These are phyloP conservation scores for Siphlonurus alternatus DNA, from an alignment of 2,888 invertebrate species.

Conservation along the genomic window DNA sequence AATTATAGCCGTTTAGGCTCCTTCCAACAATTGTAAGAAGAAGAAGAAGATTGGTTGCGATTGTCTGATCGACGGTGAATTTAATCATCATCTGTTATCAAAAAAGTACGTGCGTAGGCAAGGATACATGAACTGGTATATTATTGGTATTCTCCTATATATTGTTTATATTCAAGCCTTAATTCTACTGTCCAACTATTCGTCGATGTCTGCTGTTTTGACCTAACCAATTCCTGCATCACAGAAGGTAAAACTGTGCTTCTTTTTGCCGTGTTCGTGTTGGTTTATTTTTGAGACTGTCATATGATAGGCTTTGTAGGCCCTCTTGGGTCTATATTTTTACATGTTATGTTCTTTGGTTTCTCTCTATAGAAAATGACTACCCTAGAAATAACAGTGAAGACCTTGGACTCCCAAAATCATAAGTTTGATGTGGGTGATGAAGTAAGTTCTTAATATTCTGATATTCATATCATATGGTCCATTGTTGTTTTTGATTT, in stretches of 20 bases:
- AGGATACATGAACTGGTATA: not conserved
- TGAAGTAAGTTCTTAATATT: constrained; percentile 46
- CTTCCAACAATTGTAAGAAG: no score
- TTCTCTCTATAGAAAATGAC: constrained; percentile 11
- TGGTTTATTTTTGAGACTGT: no score
- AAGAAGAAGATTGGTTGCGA: no score
- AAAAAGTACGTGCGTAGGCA: not conserved
- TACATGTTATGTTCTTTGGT: constrained; percentile 10
- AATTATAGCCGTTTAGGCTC: no score
- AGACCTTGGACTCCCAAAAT: constrained; percentile 77
- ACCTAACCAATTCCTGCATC: not conserved
- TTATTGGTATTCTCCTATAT: not conserved
- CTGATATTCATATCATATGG: not conserved
- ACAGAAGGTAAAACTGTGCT: not conserved
- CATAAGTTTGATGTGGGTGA: constrained; percentile 65
- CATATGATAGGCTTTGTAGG: no score
- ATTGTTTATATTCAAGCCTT: not conserved
- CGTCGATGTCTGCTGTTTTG: not conserved
- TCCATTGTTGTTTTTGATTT: no score
- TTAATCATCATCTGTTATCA: not conserved
- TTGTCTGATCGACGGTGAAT: not conserved
- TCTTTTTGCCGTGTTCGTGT: no score
- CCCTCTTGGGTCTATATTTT: no score
- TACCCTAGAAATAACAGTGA: constrained; percentile 63
- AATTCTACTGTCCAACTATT: not conserved